phyloP scores from a whole-genome alignment of 2,888 invertebrate genomes.

The Ennomos fuscantarius region DNA sequence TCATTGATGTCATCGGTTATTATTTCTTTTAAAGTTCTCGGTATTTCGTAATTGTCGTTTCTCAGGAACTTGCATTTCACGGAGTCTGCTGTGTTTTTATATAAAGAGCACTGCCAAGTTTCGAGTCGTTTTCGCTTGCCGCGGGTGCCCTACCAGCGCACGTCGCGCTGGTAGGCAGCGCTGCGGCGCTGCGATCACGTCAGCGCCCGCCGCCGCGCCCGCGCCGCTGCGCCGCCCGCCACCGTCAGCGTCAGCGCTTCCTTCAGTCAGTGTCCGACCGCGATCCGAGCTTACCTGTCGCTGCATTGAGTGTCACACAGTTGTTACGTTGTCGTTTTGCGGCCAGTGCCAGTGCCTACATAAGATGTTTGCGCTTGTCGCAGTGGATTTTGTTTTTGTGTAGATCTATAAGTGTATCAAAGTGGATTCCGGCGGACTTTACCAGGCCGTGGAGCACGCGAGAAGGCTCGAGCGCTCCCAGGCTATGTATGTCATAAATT shows the following conservation, averaged over 20 bases:
- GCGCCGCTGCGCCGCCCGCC: slow-evolving; percentile 29
- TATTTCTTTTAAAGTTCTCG: slow-evolving; percentile 36
- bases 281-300: slow-evolving; percentile 67
- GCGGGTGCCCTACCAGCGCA: slow-evolving; percentile 46
- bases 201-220: slow-evolving; percentile 40
- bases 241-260: slow-evolving; percentile 36
- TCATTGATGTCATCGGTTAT: slow-evolving; percentile 38
- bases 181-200: slow-evolving; percentile 36
- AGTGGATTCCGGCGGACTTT: slow-evolving; percentile 83
- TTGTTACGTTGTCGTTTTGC: slow-evolving; percentile 58
- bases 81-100: slow-evolving; percentile 46
- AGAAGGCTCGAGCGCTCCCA: slow-evolving; percentile 82
- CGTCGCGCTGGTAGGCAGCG: slow-evolving; percentile 38
- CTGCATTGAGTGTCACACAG: slow-evolving; percentile 53
- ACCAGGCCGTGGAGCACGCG: slow-evolving; percentile 82
- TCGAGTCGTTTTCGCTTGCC: slow-evolving; percentile 45
- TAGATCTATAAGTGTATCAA: slow-evolving; percentile 72
- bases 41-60: slow-evolving; percentile 45
- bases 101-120: slow-evolving; percentile 61
- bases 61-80: slow-evolving; percentile 57
- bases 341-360: slow-evolving; percentile 67
- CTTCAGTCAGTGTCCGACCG: slow-evolving; percentile 69
- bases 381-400: slow-evolving; percentile 76
- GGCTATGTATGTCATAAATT: slow-evolving; percentile 85
- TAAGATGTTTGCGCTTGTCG: slow-evolving; percentile 76